These are phyloP conservation scores for Lagenorhynchus albirostris DNA, from an alignment of 2,113 vertebrate species.

Conservation along the genomic window DNA sequence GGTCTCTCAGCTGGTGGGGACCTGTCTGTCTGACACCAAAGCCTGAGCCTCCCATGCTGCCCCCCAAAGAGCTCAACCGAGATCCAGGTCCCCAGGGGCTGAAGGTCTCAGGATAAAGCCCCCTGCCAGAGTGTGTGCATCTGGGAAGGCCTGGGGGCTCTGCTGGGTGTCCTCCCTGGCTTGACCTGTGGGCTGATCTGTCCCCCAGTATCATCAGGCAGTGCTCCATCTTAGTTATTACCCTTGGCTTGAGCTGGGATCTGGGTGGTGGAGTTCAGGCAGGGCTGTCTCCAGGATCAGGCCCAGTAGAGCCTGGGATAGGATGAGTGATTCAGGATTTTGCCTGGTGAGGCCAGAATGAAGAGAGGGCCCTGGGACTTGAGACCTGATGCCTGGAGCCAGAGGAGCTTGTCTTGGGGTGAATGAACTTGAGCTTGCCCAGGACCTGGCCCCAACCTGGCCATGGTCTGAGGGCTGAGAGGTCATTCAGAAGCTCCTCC, in stretches of 20 bases:
- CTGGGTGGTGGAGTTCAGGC: not conserved
- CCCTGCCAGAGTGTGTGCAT: not conserved
- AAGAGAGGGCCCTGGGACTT: not conserved
- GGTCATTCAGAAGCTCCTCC: not conserved
- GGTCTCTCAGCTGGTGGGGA: not conserved
- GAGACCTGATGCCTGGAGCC: not conserved
- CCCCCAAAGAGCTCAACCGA: too few relatives aligned
- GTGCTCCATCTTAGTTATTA: not conserved
- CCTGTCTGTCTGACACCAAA: not conserved
- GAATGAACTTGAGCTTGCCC: not conserved
- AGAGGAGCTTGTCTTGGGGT: not conserved
- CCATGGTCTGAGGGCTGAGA: not conserved
- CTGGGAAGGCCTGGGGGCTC: not conserved
- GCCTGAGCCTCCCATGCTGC: not conserved
- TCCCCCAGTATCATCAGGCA: not conserved
- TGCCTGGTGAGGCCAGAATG: not conserved
- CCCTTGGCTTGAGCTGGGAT: not conserved
- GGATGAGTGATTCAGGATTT: not conserved
- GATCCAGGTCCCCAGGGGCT: not conserved
- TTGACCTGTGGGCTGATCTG: not conserved
- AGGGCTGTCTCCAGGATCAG: not conserved
- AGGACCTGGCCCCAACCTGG: too few relatives aligned
- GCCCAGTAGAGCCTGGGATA: not conserved
- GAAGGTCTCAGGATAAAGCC: not conserved
- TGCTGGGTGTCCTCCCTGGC: too few relatives aligned